Percentiles rank a stretch among this genome's conserved stretches.
Evolutionary conservation across 2,797 vertebrate species (phyloP).

Genomic region (Sebastes trivittatus): DNA sequence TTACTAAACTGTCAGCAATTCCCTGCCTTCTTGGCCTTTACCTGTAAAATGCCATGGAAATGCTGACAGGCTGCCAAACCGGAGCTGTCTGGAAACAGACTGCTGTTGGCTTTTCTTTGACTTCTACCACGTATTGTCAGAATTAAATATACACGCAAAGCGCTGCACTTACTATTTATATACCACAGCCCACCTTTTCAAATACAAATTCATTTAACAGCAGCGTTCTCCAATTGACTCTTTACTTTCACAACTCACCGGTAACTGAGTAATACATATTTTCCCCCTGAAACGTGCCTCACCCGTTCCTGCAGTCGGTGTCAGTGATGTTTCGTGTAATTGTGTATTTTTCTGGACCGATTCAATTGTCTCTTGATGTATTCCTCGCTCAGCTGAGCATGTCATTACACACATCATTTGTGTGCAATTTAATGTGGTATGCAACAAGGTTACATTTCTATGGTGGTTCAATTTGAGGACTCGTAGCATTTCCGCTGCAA

Average conservation of each 20-base stretch:
- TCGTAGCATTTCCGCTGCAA: constrained; percentile 56
- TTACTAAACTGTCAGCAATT: constrained; percentile 77
- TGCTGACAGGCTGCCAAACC: constrained; percentile 75
- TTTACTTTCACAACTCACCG: not conserved
- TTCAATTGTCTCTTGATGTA: constrained; percentile 72
- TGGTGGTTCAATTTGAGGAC: constrained; percentile 58
- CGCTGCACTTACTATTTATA: constrained; percentile 42
- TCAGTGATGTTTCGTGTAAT: constrained; percentile 55
- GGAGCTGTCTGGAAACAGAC: constrained; percentile 44
- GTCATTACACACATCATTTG: constrained; percentile 71
- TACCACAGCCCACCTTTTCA: constrained; percentile 28
- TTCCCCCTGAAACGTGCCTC: constrained; percentile 29
- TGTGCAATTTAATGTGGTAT: constrained; percentile 63
- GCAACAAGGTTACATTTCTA: constrained; percentile 67
- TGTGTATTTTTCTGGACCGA: constrained; percentile 64
- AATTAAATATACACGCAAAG: constrained; percentile 44
- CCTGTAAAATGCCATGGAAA: constrained; percentile 76
- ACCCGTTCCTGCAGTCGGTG: constrained; percentile 18
- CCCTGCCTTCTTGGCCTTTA: constrained; percentile 70
- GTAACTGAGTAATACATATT: constrained; percentile 12
- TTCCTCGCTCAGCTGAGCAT: constrained; percentile 65
- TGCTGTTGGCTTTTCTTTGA: constrained; percentile 50
- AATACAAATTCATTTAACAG: constrained; percentile 36
- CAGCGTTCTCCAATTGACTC: constrained; percentile 28
- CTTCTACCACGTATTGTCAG: constrained; percentile 37